Evolutionary conservation across 2,888 invertebrate genomes (phyloP).

Genomic region (Dasysyrphus tricinctus): DNA sequence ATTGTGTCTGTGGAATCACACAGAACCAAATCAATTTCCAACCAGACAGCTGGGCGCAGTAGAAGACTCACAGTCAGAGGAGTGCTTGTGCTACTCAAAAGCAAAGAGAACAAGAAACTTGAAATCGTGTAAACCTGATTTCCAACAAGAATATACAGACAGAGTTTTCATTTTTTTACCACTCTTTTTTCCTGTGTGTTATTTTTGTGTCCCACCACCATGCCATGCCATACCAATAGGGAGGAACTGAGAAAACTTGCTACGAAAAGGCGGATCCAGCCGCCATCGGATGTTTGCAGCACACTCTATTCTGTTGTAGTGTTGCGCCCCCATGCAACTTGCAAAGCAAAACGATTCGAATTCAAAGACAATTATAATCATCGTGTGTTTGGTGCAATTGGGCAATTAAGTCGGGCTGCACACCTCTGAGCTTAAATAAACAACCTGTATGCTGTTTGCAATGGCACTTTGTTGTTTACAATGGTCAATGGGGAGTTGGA

Average conservation of each 20-base stretch:
- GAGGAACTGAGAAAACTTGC: constrained; percentile 66
- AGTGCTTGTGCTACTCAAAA: neutral
- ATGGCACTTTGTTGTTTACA: constrained; percentile 52
- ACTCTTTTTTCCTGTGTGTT: constrained; percentile 15
- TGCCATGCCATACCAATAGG: constrained; percentile 37
- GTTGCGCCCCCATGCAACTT: constrained; percentile 50
- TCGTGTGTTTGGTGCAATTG: constrained; percentile 66
- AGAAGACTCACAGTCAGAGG: constrained; percentile 22
- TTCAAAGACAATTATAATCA: constrained; percentile 65
- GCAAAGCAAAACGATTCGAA: constrained; percentile 30
- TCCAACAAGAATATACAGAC: constrained; percentile 4
- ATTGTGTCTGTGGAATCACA: constrained; percentile 35
- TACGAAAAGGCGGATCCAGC: constrained; percentile 67
- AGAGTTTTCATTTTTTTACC: neutral
- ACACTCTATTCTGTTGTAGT: constrained; percentile 52
- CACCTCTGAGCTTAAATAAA: constrained; percentile 57
- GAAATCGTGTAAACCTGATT: constrained; percentile 68
- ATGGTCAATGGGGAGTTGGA: constrained; percentile 4
- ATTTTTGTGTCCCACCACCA: constrained; percentile 41
- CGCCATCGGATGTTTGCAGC: constrained; percentile 70
- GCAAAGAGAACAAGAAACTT: constrained; percentile 49
- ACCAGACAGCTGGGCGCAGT: constrained; percentile 72
- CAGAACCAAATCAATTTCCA: constrained; percentile 42
- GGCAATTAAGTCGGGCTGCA: constrained; percentile 69
- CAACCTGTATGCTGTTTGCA: constrained; percentile 65